These are phyloP conservation scores for Julus scanicus DNA, from an alignment of 2,888 invertebrate genomes.

Conservation along the genomic window DNA sequence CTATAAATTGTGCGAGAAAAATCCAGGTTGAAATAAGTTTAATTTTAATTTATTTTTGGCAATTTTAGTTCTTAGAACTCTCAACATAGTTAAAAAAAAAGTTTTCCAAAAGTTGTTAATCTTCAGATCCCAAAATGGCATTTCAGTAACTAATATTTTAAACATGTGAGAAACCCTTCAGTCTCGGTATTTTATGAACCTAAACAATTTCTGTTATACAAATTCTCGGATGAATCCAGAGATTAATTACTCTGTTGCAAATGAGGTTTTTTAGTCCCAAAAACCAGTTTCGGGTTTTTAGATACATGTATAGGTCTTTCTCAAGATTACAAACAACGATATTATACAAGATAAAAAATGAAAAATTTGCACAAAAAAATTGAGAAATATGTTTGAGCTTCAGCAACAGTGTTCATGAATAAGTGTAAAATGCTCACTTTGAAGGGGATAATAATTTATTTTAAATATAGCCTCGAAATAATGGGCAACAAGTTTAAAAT, in stretches of 20 bases:
- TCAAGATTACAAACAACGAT: slow-evolving; percentile 1
- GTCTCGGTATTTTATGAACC: background rate
- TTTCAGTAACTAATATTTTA: too few relatives aligned
- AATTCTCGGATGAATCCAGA: background rate
- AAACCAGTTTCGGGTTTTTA: background rate
- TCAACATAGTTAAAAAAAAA: too few relatives aligned
- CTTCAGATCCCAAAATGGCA: too few relatives aligned
- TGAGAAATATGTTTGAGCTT: background rate
- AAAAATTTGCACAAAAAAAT: slow-evolving; percentile 20
- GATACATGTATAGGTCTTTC: background rate
- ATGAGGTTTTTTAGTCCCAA: background rate
- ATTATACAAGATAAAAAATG: background rate
- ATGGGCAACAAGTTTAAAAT: background rate
- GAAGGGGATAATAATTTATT: slow-evolving; percentile 10
- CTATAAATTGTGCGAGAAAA: too few relatives aligned
- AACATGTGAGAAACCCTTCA: too few relatives aligned
- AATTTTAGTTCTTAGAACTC: too few relatives aligned
- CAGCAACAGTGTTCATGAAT: background rate
- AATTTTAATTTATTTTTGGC: too few relatives aligned
- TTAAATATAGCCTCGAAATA: slow-evolving; percentile 17
- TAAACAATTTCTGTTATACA: slow-evolving; percentile 13
- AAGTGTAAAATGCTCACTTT: slow-evolving; percentile 39
- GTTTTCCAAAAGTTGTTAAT: too few relatives aligned
- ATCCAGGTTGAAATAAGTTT: too few relatives aligned
- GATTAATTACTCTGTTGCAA: slow-evolving; percentile 13